Evolutionary conservation across 2,888 invertebrate species (phyloP), one percentile per base, ranked within the genome.

Genomic region (Rotaria macrura): DNA sequence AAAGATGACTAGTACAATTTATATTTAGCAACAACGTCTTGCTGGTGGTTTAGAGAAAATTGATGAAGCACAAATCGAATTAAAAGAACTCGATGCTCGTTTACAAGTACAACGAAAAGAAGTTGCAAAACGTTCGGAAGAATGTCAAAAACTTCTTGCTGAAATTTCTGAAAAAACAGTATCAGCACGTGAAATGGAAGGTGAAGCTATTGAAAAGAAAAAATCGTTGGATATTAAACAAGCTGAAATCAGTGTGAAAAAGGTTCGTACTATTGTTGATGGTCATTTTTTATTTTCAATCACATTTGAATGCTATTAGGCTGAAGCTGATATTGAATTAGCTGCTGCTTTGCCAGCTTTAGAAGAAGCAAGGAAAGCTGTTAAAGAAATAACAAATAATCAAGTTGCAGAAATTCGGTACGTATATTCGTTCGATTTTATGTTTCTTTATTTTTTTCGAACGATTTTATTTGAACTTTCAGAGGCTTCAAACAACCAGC

Each of bases 361-460:
- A 1, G 95, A 95, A 89, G 93, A 93, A 20, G 96, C 96, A 0
- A 92, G 94, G 87, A 89, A 93, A 25, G 96, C 96, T 0, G 92
- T 96, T 0, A 93, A 94, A 0, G 95, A 95, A 88, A 91, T 96
- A 83, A 95, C 96, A 85, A 96, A 96, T 91, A 93, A 94, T 1
- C 96, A 96, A 89, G 96, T 96, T 88, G 95, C 95, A 40, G 96
- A 96, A 92, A 96, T 96, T 88, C 92, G 89, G 65, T 65, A 65
- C 20, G 34, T 47, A 29, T 2, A 20, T 17, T 10, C 0, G 2
- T 29, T 29, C 17, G 0, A 3, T 34, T 0, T 17, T 65, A 34
- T 34, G 89, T 89, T 86, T 84, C 74, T 34, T 86, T 23, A 49
- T 65, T 74, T 29, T n/a, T n/a, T 52, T 38, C 57, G 29, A 5